These are phyloP conservation scores for Malurus splendens DNA, from an alignment of 2,797 vertebrate genomes.

Conservation along the genomic window DNA sequence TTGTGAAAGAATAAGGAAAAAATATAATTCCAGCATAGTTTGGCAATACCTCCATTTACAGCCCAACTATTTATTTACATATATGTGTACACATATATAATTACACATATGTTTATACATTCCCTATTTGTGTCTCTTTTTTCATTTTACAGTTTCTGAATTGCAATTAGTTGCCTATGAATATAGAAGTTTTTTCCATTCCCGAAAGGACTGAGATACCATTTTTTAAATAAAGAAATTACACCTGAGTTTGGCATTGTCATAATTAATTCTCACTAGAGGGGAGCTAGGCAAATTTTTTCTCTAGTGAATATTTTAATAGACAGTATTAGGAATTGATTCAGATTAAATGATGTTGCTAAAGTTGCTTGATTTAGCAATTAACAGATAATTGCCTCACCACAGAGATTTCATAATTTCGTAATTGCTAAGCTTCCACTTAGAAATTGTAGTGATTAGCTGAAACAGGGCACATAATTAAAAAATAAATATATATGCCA, in stretches of 20 bases:
- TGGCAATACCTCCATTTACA: neutral
- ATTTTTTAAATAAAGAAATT: slow-evolving; percentile 39
- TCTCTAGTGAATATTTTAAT: slow-evolving; percentile 19
- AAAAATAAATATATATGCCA: neutral
- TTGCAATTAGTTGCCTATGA: neutral
- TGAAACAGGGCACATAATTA: slow-evolving; percentile 24
- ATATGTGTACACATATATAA: neutral
- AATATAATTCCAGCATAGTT: neutral
- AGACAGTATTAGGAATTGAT: slow-evolving; percentile 43
- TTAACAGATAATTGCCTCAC: slow-evolving; percentile 60
- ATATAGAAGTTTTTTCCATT: neutral
- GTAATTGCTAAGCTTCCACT: slow-evolving; percentile 26
- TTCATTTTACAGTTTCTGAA: neutral
- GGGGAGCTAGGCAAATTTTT: neutral
- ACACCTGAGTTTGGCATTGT: slow-evolving; percentile 10
- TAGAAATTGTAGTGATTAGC: slow-evolving; percentile 27
- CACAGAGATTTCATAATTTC: slow-evolving; percentile 43
- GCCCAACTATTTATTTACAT: neutral
- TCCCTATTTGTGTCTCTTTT: neutral
- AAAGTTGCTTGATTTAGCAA: slow-evolving; percentile 62
- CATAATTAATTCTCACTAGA: slow-evolving; percentile 21
- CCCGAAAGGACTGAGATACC: neutral
- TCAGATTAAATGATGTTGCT: slow-evolving; percentile 63
- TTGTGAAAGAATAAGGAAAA: neutral
- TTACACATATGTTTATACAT: neutral